phyloP scores from a whole-genome alignment of 2,888 invertebrate species.

The Scelioninae gen. 2 region DNA sequence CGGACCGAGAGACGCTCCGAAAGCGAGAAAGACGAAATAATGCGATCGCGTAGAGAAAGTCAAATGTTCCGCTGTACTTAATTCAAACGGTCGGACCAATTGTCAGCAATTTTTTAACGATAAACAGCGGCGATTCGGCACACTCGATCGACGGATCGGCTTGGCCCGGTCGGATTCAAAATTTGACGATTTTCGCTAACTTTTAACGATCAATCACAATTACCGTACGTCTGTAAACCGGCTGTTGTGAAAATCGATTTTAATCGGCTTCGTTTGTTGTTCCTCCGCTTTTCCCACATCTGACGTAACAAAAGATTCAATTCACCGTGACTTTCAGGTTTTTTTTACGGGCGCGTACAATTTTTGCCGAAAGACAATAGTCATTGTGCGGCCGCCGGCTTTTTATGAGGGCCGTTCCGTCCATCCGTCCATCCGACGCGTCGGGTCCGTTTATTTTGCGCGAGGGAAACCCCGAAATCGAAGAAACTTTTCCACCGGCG shows the following conservation, averaged over 20 bases:
- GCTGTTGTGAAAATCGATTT: slow-evolving; percentile 42
- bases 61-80: too few species aligned
- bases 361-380: slow-evolving; percentile 59
- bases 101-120: too few species aligned
- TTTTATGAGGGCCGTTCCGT: slow-evolving; percentile 45
- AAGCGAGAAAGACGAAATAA: too few species aligned
- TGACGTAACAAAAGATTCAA: slow-evolving; percentile 52
- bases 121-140: too few species aligned
- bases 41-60: too few species aligned
- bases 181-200: slow-evolving; percentile 24
- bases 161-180: too few species aligned
- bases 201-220: slow-evolving; percentile 35
- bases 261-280: slow-evolving; percentile 47
- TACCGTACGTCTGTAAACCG: slow-evolving; percentile 27
- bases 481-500: slow-evolving; percentile 58
- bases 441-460: slow-evolving; percentile 42
- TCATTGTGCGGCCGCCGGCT: slow-evolving; percentile 54
- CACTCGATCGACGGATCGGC: too few species aligned
- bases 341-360: slow-evolving; percentile 51
- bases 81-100: too few species aligned
- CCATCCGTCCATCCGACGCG: slow-evolving; percentile 39
- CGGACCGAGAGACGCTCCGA: too few species aligned
- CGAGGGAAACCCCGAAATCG: slow-evolving; percentile 57
- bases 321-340: slow-evolving; percentile 55
- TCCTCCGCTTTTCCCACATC: slow-evolving; percentile 43